phyloP scores from a whole-genome alignment of 2,888 invertebrate genomes.

The Pyrrhosoma nymphula region DNA sequence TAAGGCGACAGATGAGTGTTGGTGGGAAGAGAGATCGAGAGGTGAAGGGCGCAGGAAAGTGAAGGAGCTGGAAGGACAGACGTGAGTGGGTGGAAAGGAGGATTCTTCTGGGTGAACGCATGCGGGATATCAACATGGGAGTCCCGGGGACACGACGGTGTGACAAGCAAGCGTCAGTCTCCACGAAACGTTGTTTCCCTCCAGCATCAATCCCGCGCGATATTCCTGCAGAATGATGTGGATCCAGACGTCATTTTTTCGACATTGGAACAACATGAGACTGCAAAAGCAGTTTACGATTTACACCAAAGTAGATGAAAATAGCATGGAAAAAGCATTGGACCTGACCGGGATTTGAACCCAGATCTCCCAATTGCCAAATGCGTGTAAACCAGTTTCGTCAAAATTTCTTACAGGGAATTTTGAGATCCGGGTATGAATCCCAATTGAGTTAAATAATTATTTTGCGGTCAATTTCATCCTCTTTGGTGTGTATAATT shows the following conservation, averaged over 20 bases:
- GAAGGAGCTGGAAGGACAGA: neutral
- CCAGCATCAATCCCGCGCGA: neutral
- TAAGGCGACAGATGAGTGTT: neutral
- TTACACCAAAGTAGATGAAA: too few relatives aligned
- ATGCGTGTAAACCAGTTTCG: too few relatives aligned
- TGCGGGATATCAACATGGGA: neutral
- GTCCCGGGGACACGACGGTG: neutral
- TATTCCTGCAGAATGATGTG: neutral
- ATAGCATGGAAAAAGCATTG: too few relatives aligned
- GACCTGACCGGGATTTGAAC: too few relatives aligned
- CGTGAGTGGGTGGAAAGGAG: neutral
- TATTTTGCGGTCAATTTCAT: too few relatives aligned
- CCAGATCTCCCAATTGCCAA: too few relatives aligned
- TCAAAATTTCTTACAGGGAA: too few relatives aligned
- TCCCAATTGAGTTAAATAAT: too few relatives aligned
- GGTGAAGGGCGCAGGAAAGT: neutral
- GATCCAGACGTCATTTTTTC: neutral
- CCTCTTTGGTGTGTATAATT: too few relatives aligned
- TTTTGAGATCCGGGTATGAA: too few relatives aligned
- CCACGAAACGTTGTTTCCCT: neutral
- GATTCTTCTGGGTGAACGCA: neutral
- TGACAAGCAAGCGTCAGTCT: neutral
- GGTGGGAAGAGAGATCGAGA: neutral
- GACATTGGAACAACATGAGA: neutral
- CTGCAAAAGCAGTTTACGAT: neutral